Evolutionary conservation across 1,140 invertebrate species (phyloP).

Genomic region (Metaphire vulgaris): DNA sequence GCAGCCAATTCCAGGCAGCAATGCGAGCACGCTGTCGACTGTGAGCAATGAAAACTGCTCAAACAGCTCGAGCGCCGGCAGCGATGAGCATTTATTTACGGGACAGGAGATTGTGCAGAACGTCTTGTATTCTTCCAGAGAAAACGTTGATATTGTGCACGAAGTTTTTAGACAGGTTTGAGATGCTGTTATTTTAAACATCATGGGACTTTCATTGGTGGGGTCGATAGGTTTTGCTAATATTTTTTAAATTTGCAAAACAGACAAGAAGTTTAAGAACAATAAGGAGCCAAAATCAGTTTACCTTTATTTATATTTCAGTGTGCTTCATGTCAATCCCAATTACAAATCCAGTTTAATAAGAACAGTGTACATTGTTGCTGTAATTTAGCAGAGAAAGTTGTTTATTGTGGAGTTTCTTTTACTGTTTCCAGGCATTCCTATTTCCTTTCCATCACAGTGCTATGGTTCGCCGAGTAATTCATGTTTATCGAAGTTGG

Average conservation of each 20-base stretch:
- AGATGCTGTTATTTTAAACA: neutral
- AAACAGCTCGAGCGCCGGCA: conserved; percentile 43
- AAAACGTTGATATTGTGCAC: conserved; percentile 90
- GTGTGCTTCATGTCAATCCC: too few relatives aligned
- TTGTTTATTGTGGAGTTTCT: neutral
- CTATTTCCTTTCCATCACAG: neutral
- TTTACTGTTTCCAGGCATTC: neutral
- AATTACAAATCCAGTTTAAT: too few relatives aligned
- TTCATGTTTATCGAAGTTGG: neutral
- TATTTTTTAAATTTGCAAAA: too few relatives aligned
- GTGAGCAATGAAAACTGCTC: conserved; percentile 39
- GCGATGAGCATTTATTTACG: conserved; percentile 43
- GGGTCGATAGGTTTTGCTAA: too few relatives aligned
- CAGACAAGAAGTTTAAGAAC: too few relatives aligned
- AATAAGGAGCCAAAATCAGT: too few relatives aligned
- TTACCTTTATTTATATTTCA: too few relatives aligned
- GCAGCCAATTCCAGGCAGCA: conserved; percentile 34
- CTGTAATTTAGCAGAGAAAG: neutral
- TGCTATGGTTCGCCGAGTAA: neutral
- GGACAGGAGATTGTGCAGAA: conserved; percentile 67
- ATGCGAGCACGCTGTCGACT: conserved; percentile 40
- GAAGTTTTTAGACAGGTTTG: conserved; percentile 77
- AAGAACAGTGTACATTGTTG: neutral
- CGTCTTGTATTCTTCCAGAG: conserved; percentile 77
- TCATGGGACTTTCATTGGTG: too few relatives aligned